These are phyloP conservation scores for Poecilia latipinna DNA, from an alignment of 2,113 vertebrate species.

Conservation along the genomic window DNA sequence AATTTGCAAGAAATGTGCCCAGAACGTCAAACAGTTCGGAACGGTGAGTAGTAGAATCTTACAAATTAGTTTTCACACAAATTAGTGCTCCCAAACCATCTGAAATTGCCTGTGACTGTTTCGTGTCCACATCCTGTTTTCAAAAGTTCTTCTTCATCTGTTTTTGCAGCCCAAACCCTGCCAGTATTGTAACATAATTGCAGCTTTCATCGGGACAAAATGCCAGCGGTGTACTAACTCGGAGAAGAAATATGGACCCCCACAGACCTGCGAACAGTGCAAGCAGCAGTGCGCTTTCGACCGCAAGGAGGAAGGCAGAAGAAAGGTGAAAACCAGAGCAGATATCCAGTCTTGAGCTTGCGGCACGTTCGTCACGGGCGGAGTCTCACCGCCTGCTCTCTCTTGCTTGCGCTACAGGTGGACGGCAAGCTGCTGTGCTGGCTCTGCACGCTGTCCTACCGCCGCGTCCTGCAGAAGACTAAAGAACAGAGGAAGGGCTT, in stretches of 20 bases:
- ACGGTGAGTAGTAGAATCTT: constrained; percentile 84
- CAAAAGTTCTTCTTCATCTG: background rate
- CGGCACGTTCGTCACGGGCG: background rate
- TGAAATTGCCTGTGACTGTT: too few relatives aligned
- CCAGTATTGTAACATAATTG: constrained; percentile 99
- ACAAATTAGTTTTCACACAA: background rate
- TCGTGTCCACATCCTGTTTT: too few relatives aligned
- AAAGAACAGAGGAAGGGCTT: constrained; percentile 97
- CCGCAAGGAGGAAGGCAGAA: constrained; percentile 95
- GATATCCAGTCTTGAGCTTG: background rate
- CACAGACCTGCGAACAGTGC: constrained; percentile 97
- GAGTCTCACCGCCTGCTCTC: background rate
- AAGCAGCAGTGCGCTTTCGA: constrained; percentile 99
- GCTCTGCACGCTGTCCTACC: constrained; percentile 97
- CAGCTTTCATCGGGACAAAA: constrained; percentile 97
- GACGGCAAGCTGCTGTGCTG: constrained; percentile 97
- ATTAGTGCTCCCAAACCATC: too few relatives aligned
- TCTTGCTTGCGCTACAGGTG: constrained; percentile 78
- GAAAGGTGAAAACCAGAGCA: constrained; percentile 84
- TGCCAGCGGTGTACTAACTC: constrained; percentile 98
- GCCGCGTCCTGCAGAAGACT: constrained; percentile 97
- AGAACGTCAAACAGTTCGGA: constrained; percentile 98
- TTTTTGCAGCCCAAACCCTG: constrained; percentile 93
- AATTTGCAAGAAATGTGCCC: constrained; percentile 99
- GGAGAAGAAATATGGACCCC: constrained; percentile 96